These are phyloP conservation scores for Poecile atricapillus DNA, from an alignment of 2,113 vertebrate species.

Conservation along the genomic window DNA sequence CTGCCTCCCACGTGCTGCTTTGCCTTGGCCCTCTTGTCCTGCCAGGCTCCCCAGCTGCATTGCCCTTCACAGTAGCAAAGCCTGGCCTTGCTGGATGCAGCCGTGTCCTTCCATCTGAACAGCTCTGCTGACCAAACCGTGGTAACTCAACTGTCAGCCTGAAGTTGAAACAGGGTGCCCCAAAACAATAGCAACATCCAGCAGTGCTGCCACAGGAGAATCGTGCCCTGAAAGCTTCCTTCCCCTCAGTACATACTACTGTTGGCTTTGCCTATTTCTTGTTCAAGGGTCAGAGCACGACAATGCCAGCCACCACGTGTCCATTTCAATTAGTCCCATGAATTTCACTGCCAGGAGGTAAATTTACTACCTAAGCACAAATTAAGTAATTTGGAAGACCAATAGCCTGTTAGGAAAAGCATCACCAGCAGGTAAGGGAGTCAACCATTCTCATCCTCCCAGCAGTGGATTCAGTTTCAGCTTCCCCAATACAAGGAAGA, in stretches of 20 bases:
- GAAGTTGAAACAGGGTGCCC: background rate
- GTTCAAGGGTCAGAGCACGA: background rate
- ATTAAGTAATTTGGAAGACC: background rate
- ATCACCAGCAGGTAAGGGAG: background rate
- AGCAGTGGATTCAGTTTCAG: too few relatives aligned
- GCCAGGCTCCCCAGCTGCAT: too few relatives aligned
- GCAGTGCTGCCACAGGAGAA: background rate
- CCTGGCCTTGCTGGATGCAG: background rate
- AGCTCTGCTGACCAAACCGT: background rate
- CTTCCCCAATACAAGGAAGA: background rate
- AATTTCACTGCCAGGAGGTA: background rate
- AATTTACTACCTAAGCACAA: background rate
- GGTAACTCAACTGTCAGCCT: background rate
- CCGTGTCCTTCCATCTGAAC: background rate
- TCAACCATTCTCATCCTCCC: background rate
- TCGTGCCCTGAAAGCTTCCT: background rate
- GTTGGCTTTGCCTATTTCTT: background rate
- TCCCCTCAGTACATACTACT: background rate
- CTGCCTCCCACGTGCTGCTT: too few relatives aligned
- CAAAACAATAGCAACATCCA: background rate
- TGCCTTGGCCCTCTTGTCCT: background rate
- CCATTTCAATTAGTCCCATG: background rate
- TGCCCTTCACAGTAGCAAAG: background rate
- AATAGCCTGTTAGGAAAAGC: background rate
- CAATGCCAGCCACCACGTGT: too few relatives aligned